Evolutionary conservation across 2,113 vertebrate species (phyloP).

Genomic region (Triplophysa tibetana): DNA sequence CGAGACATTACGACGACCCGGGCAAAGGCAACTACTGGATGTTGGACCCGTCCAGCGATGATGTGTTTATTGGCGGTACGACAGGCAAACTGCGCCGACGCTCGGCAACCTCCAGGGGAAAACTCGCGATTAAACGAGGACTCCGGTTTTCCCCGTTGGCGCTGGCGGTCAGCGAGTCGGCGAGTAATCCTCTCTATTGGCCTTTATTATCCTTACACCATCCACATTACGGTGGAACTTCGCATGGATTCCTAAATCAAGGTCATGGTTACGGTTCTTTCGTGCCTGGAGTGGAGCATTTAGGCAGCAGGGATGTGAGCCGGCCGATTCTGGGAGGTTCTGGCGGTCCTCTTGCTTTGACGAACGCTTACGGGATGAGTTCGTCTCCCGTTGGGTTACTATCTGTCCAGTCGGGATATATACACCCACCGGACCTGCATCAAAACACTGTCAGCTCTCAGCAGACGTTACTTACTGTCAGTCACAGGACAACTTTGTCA

Average conservation of each 20-base stretch:
- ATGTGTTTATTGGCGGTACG: conserved; percentile 79
- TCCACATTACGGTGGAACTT: conserved; percentile 73
- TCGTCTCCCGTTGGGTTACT: conserved; percentile 73
- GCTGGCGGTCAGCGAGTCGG: conserved; percentile 71
- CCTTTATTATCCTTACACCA: conserved; percentile 78
- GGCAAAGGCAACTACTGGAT: conserved; percentile 84
- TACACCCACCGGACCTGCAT: conserved; percentile 66
- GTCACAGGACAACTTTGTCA: conserved; percentile 69
- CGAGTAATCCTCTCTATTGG: conserved; percentile 73
- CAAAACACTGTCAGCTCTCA: conserved; percentile 65
- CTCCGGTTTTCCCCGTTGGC: conserved; percentile 76
- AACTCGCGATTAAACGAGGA: conserved; percentile 78
- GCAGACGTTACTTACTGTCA: conserved; percentile 69
- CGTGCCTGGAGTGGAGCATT: conserved; percentile 72
- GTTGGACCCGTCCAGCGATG: conserved; percentile 80
- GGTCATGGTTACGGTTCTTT: conserved; percentile 71
- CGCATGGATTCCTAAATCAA: conserved; percentile 72
- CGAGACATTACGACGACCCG: conserved; percentile 80
- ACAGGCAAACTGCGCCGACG: conserved; percentile 79
- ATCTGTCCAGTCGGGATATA: conserved; percentile 72
- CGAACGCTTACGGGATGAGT: conserved; percentile 73
- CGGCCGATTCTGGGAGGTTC: conserved; percentile 69
- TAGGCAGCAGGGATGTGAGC: conserved; percentile 70
- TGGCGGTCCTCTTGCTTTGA: conserved; percentile 63
- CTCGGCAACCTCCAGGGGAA: conserved; percentile 76